phyloP scores from a whole-genome alignment of 2,888 invertebrate species.

The Diarsia rubi region DNA sequence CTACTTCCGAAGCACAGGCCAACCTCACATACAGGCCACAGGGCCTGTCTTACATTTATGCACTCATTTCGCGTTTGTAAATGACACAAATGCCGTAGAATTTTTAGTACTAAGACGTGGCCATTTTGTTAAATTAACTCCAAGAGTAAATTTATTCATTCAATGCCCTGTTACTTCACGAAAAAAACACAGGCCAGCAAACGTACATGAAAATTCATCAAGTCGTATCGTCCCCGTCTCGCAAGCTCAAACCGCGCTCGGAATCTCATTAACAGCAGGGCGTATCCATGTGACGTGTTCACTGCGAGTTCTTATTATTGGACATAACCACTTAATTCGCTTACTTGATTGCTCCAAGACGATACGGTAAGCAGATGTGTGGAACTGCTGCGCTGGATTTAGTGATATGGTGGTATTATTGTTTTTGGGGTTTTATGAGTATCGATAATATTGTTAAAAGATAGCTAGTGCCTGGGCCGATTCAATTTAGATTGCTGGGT shows the following conservation, averaged over 20 bases:
- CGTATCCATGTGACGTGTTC: constrained; percentile 63
- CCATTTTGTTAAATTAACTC: background rate
- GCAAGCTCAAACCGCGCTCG: constrained; percentile 17
- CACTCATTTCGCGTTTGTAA: background rate
- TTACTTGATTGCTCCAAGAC: constrained; percentile 62
- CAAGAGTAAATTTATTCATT: background rate
- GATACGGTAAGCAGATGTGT: constrained; percentile 54
- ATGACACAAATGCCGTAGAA: background rate
- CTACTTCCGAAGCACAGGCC: background rate
- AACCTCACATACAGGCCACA: too few relatives aligned
- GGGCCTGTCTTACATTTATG: too few relatives aligned
- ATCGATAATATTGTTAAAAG: background rate
- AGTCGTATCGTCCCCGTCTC: constrained; percentile 57
- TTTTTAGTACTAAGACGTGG: background rate
- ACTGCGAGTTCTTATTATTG: constrained; percentile 66
- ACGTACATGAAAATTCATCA: background rate
- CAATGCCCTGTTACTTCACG: background rate
- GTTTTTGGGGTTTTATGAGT: background rate
- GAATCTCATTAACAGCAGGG: constrained; percentile 66
- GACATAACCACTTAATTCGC: constrained; percentile 67
- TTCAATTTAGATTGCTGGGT: background rate
- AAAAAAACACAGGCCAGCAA: background rate
- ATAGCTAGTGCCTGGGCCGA: background rate
- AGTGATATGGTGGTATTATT: constrained; percentile 13
- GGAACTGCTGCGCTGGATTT: constrained; percentile 37